Evolutionary conservation across 2,888 invertebrate species (phyloP), one percentile per base, ranked within the genome.

Genomic region (Monoplex corrugatus): DNA sequence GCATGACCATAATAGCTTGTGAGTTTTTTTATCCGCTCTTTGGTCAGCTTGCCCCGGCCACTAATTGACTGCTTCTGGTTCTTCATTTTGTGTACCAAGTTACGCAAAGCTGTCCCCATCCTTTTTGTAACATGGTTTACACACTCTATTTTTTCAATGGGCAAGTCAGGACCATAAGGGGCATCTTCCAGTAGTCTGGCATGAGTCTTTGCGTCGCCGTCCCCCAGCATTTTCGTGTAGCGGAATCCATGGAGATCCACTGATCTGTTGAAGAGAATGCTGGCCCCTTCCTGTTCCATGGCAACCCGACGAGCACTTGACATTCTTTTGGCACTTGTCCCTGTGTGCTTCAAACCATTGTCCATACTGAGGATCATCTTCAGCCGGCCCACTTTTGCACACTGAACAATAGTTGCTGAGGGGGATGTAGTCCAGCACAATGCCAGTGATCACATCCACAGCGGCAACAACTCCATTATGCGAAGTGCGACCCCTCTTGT

Each of bases 11-110:
- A 75, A 16, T 82, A 82, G 10, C n/a, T 45, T 10, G 40, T 80
- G 3, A 80, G 43, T 2, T 19, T 13, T 43, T 80, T 80, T 0
- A 80, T 80, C 1, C 68, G 16, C 40, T 86, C 28, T 5, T 57
- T 63, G 3, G 86, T 86, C 72, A 86, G 72, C 32, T 86, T 86
- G 13, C 86, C 86, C 16, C 32, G 16, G 16, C 86, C 86, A 28
- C 86, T 43, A 23, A 86, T 86, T 19, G 72, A 43, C 6, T 0
- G 72, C 5, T 43, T 13, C 68, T n/a, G n/a, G n/a, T n/a, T n/a
- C n/a, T n/a, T n/a, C 86, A 13, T 63, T 28, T 86, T 86, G 40
- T 63, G 1, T 10, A 38, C 40, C 86, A 86, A 28, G 16, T 19
- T 68, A 32, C 63, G 57, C 8, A 68, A 28, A 63, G 68, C 86